A percentile compares a stretch with the other conserved stretches of the same genome.
These are phyloP conservation scores for Chiridota heheva DNA, from an alignment of 35 echinoderm and acorn worm species.

Conservation along the genomic window DNA sequence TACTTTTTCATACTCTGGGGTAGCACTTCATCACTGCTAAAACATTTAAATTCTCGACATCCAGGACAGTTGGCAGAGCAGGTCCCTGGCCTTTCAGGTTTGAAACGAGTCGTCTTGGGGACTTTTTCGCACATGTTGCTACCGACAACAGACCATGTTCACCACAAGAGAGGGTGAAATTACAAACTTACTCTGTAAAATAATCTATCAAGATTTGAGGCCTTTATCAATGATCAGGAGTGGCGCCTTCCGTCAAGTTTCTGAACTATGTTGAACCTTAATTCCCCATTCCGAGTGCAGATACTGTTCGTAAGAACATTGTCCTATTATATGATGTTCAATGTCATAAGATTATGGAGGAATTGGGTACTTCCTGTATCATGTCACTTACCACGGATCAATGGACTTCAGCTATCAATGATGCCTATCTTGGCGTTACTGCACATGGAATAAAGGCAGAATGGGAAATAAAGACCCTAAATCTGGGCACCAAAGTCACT, in stretches of 20 bases:
- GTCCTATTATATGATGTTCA: slow-evolving; percentile 1
- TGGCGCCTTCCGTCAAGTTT: background rate
- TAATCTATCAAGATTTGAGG: slow-evolving; percentile 5
- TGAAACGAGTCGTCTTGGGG: background rate
- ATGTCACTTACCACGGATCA: slow-evolving; percentile 18
- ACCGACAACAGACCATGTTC: background rate
- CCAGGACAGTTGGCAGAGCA: background rate
- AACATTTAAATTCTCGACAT: background rate
- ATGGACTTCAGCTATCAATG: slow-evolving; percentile 18
- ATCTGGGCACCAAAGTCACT: background rate
- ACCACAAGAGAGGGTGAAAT: background rate
- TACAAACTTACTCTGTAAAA: background rate
- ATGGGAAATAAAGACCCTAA: no score
- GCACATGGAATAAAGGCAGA: slow-evolving; percentile 6
- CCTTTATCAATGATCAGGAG: background rate
- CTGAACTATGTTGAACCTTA: slow-evolving; percentile 16
- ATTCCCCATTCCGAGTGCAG: background rate
- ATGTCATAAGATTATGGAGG: background rate
- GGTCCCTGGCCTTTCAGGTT: background rate
- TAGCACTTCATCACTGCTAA: background rate
- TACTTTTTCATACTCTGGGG: slow-evolving; percentile 11
- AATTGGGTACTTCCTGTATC: background rate
- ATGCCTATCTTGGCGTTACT: background rate
- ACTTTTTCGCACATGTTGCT: background rate
- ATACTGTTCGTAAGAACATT: background rate